These are phyloP conservation scores for Leucoptera coffeella DNA, from an alignment of 2,888 invertebrate genomes.

Conservation along the genomic window DNA sequence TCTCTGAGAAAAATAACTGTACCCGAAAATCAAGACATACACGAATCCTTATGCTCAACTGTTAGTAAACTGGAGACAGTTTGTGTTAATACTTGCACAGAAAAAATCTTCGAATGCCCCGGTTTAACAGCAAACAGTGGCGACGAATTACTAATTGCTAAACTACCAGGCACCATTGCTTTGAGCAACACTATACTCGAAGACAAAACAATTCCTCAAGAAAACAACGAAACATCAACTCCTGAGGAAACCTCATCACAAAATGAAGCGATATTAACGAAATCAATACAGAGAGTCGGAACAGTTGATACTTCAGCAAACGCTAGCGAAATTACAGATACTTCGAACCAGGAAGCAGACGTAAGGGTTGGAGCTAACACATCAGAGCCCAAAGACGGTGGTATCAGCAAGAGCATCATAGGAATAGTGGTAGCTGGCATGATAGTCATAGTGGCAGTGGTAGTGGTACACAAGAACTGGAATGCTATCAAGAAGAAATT, in stretches of 20 bases:
- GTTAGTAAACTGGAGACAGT: conserved; percentile 17
- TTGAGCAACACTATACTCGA: conserved; percentile 10
- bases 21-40: conserved; percentile 15
- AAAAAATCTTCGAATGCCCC: conserved; percentile 18
- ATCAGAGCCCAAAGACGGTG: conserved; percentile 19
- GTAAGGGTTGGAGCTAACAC: conserved; percentile 8
- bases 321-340: too few species aligned
- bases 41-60: conserved; percentile 22
- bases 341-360: too few species aligned
- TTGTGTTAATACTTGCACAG: conserved; percentile 22
- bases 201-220: conserved; percentile 11
- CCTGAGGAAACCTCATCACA: conserved; percentile 7
- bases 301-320: conserved; percentile 5
- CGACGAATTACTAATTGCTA: conserved; percentile 18
- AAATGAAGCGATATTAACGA: conserved; percentile 6
- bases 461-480: conserved; percentile 52
- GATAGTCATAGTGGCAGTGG: conserved; percentile 43
- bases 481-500: conserved; percentile 38
- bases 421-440: conserved; percentile 48
- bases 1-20: conserved; percentile 23
- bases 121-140: conserved; percentile 15
- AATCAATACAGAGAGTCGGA: conserved; percentile 1
- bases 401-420: conserved; percentile 47
- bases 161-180: conserved; percentile 27
- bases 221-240: too few species aligned